Evolutionary conservation across 2,797 vertebrate species (phyloP).

Genomic region (Melanotaenia maccullochi): DNA sequence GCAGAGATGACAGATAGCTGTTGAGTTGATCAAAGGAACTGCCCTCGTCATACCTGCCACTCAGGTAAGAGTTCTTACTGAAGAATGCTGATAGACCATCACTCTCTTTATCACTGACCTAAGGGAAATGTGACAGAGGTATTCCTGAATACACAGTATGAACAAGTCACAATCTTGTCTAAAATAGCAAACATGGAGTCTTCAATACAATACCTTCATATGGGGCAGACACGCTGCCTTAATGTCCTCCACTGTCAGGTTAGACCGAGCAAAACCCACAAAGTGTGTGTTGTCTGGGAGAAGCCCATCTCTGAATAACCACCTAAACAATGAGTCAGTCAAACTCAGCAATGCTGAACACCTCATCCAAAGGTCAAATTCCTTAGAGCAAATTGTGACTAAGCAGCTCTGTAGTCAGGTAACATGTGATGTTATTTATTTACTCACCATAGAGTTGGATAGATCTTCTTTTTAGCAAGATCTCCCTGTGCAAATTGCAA

Average conservation of each 20-base stretch:
- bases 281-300: slow-evolving; percentile 88
- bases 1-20: slow-evolving; percentile 80
- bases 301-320: slow-evolving; percentile 90
- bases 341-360: slow-evolving; percentile 18
- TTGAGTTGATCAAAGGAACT: slow-evolving; percentile 81
- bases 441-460: slow-evolving; percentile 89
- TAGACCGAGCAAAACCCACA: slow-evolving; percentile 90
- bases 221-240: slow-evolving; percentile 84
- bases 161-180: neutral
- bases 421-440: neutral
- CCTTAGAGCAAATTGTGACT: neutral
- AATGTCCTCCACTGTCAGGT: slow-evolving; percentile 86
- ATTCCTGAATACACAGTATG: slow-evolving; percentile 5
- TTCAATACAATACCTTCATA: slow-evolving; percentile 83
- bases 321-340: slow-evolving; percentile 77
- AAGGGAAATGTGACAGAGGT: slow-evolving; percentile 8
- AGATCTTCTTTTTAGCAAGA: slow-evolving; percentile 91
- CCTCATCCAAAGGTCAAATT: slow-evolving; percentile 37
- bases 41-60: slow-evolving; percentile 81
- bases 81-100: slow-evolving; percentile 84
- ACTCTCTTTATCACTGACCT: slow-evolving; percentile 82
- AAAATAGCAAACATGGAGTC: neutral
- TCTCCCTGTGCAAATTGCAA: slow-evolving; percentile 80
- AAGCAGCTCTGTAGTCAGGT: neutral
- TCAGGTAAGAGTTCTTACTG: slow-evolving; percentile 84